Base-by-base conservation (phyloP, 1,140 invertebrate species). In the Cyclina sinensis region DNA sequence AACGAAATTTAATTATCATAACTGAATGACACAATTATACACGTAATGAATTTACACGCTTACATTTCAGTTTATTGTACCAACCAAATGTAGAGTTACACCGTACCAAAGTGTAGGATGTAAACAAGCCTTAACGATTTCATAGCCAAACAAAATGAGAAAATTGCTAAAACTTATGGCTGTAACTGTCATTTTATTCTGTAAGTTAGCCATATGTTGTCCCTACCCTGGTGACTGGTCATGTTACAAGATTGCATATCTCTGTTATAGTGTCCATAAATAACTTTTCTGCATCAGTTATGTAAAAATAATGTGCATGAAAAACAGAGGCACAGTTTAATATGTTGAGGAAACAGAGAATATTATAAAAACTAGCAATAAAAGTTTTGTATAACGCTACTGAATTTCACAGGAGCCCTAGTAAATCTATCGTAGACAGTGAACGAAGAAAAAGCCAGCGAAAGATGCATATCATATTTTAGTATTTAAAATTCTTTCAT, bases 391-490 rank as follows among this genome's bases (percentile, higher is more conserved):
- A 54, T 54, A 62, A 27, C 43, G 43, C 43, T 43, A 27, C 57
- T 62, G n/a, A 62, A 62, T 27, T 62, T 27, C 57, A 27, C 27
- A 27, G 27, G 9, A 27, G 5, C 21, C n/a, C 5, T 24, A 27
- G n/a, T 27, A 7, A 62, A 27, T 27, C n/a, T 24, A 62, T 27
- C n/a, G 65, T 14, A 70, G 65, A 27, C 12, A 9, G 37, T 30
- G 35, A 32, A 37, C 35, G 1, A 18, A 14, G 16, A 16, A 70
- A 1, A 24, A 27, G 81, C 21, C 37, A 68, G 21, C 24, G 35
- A 30, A 39, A 84, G 81, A 84, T 84, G 46, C 81, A 84, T 84
- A 84, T 84, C 81, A 51, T 84, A 70, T 51, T 84, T 48, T 73
- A 51, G 81, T 84, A 51, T 68, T 84, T 84, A 68, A 82, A 84